Evolutionary conservation across 2,113 vertebrate species (phyloP), one percentile per base, ranked within the genome.

Genomic region (Pitta sordida): DNA sequence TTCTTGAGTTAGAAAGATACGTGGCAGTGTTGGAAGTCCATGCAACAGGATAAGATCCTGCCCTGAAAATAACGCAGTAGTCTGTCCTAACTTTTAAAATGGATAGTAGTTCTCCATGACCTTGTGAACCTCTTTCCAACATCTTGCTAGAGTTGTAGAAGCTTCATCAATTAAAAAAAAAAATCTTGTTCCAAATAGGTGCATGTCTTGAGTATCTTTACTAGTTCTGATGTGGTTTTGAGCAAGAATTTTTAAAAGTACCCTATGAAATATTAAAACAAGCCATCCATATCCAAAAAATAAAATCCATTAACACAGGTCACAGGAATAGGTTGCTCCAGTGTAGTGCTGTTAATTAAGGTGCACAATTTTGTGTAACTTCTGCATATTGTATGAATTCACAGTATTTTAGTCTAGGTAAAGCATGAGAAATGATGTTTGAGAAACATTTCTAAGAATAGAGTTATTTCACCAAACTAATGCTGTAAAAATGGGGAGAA

Each of bases 221-320:
- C 77, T 94, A 58, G 16, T 83, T 90, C 37, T 85, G 63, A 76
- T 90, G 67, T 85, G 71, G 82, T 68, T 93, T 94, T 84, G 58
- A 95, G 78, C 59, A 91, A 75, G 65, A 86, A 46, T 88, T 92
- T 88, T 92, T 93, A 36, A 88, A 93, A 93, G 90, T 87, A 55
- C 71, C 29, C 34, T 85, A 95, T 93, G 52, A 87, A 95, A 94
- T 92, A 95, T 96, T 96, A 91, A 93, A 84, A 51, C 73, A 88
- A 56, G 17, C 69, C 65, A 69, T 74, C 55, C 63, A 52, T 79
- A 75, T 83, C 56, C 0, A 0, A 85, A 86, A 64, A 94, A 88
- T 68, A 93, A 94, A 91, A 86, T 83, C 93, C 91, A 78, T 90
- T 89, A 92, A 84, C 86, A 26, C 56, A 81, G 64, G 60, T 94